A percentile compares a stretch with the other conserved stretches of the same genome.
These are phyloP conservation scores for Dendrolimus houi DNA, from an alignment of 2,888 invertebrate species.

Conservation along the genomic window DNA sequence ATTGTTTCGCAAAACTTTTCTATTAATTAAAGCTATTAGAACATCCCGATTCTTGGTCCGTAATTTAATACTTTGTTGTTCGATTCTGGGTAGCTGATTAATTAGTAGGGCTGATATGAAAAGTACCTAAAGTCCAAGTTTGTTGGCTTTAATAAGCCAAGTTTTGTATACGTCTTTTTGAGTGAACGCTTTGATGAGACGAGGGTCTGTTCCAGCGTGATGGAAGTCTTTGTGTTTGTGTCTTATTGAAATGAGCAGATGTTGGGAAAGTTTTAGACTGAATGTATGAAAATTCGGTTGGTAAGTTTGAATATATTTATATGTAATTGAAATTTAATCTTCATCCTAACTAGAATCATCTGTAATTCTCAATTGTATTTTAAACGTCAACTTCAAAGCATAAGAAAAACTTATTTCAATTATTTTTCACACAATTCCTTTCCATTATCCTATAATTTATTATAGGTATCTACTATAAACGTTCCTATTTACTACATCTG, in stretches of 20 bases:
- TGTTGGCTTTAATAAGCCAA: constrained; percentile 63
- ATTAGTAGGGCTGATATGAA: constrained; percentile 66
- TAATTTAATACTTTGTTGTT: constrained; percentile 64
- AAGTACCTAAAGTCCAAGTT: constrained; percentile 40
- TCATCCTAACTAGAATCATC: no score
- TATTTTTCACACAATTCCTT: no score
- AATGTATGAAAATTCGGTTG: not conserved
- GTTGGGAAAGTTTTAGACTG: constrained; percentile 1
- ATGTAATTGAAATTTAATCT: not conserved
- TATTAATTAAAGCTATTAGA: constrained; percentile 51
- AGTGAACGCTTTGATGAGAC: constrained; percentile 54
- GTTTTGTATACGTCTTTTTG: constrained; percentile 60
- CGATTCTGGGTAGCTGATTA: constrained; percentile 56
- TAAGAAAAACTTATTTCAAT: no score
- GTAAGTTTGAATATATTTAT: not conserved
- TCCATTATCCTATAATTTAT: no score
- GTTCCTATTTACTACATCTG: no score
- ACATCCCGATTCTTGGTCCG: constrained; percentile 32
- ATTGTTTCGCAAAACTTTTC: constrained; percentile 22
- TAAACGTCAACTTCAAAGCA: no score
- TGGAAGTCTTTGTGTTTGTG: constrained; percentile 19
- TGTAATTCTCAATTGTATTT: no score
- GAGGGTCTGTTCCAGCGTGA: constrained; percentile 48
- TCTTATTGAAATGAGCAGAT: constrained; percentile 5
- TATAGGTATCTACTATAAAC: no score